A percentile compares a stretch with the other conserved stretches of the same genome.
Evolutionary conservation across 2,113 vertebrate genomes (phyloP).

Genomic region (Tyto alba): DNA sequence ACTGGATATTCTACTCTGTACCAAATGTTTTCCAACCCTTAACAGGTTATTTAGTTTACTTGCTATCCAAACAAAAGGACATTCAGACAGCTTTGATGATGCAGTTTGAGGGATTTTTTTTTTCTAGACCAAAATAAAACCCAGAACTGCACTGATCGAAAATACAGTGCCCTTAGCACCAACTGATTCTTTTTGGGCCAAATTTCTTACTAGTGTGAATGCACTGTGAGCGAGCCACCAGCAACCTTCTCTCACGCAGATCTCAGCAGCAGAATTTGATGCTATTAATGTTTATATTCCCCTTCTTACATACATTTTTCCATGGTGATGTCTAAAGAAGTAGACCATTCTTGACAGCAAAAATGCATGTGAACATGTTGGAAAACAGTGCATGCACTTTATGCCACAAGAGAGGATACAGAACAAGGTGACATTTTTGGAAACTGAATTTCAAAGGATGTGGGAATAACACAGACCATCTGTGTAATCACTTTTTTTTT

Average conservation of each 20-base stretch:
- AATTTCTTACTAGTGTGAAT: neutral
- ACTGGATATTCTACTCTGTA: neutral
- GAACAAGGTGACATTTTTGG: slow-evolving; percentile 47
- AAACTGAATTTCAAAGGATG: slow-evolving; percentile 38
- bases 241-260: neutral
- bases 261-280: neutral
- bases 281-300: neutral
- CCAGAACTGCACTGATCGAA: neutral
- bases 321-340: neutral
- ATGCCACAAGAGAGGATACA: neutral
- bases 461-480: slow-evolving; percentile 51
- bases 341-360: neutral
- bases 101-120: neutral
- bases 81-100: neutral
- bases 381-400: neutral
- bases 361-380: neutral
- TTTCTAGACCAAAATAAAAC: neutral
- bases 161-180: neutral
- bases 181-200: neutral
- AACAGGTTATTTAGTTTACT: neutral
- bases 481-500: neutral
- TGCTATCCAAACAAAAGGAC: neutral
- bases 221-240: neutral
- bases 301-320: neutral
- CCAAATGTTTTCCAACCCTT: neutral